Evolutionary conservation across 1,140 invertebrate species (phyloP).

Genomic region (Cyrtorhinus lividipennis): DNA sequence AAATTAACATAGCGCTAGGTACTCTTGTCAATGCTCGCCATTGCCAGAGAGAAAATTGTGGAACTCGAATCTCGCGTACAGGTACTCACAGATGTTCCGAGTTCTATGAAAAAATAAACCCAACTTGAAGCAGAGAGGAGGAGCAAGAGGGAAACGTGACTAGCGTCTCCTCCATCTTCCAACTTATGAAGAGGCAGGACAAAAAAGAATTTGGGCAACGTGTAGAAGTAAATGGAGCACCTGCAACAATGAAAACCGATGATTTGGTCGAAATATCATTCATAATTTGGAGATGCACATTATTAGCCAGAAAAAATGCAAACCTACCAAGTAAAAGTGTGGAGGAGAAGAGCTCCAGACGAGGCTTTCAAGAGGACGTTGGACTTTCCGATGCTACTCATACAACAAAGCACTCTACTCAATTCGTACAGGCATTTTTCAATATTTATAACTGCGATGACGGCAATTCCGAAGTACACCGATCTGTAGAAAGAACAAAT

Average conservation of each 20-base stretch:
- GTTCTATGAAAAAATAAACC: not conserved
- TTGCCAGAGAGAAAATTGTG: too few species aligned
- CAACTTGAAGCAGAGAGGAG: not conserved
- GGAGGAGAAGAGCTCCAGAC: conserved; percentile 4
- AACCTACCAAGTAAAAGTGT: conserved; percentile 9
- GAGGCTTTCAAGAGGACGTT: not conserved
- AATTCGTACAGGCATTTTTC: conserved; percentile 8
- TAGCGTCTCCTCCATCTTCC: not conserved
- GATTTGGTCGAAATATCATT: too few species aligned
- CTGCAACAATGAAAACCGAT: too few species aligned
- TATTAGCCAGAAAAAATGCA: too few species aligned
- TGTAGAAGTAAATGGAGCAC: not conserved
- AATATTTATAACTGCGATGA: conserved; percentile 7
- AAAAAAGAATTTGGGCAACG: conserved; percentile 10
- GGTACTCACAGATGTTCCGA: not conserved
- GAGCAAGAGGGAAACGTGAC: conserved; percentile 9
- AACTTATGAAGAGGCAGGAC: conserved; percentile 5
- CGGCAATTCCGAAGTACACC: conserved; percentile 7
- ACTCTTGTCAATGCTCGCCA: too few species aligned
- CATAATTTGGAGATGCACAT: too few species aligned
- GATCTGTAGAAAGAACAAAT: conserved; percentile 5
- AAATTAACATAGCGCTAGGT: too few species aligned
- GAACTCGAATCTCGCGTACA: too few species aligned
- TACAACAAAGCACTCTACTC: not conserved
- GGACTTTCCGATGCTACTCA: conserved; percentile 7